These are phyloP conservation scores for Heteronetta atricapilla DNA, from an alignment of 2,113 vertebrate species.

Conservation along the genomic window DNA sequence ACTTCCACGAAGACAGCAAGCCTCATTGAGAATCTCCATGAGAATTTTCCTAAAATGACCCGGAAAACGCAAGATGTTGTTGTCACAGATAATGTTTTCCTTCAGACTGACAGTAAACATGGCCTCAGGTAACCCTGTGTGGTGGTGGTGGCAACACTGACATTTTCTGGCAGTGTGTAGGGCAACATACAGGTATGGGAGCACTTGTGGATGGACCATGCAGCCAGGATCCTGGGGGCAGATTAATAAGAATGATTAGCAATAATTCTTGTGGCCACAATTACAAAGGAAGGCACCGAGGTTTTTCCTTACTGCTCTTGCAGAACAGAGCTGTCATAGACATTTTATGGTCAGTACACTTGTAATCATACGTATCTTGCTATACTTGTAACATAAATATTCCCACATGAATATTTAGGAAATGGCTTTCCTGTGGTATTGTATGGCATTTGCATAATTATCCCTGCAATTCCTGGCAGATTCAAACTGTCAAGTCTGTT, in stretches of 20 bases:
- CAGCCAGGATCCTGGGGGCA: neutral
- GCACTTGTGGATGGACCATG: neutral
- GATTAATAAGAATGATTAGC: neutral
- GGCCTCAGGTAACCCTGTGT: neutral
- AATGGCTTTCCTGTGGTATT: slow-evolving; percentile 4
- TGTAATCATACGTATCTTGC: neutral
- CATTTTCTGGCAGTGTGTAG: neutral
- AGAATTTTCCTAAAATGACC: neutral
- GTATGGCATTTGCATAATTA: slow-evolving; percentile 48
- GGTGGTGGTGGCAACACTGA: neutral
- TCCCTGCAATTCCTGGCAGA: slow-evolving; percentile 28
- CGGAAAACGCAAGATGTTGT: neutral
- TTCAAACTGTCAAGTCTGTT: slow-evolving; percentile 57
- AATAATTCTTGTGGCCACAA: neutral
- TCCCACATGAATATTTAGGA: slow-evolving; percentile 47
- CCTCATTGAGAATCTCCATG: neutral
- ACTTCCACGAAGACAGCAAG: neutral
- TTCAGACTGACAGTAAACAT: neutral
- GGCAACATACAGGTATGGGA: neutral
- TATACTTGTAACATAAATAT: slow-evolving; percentile 30
- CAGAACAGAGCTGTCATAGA: neutral
- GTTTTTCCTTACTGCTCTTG: neutral
- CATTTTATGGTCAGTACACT: neutral
- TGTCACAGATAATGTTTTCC: neutral
- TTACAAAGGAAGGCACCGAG: neutral